Base-by-base conservation (phyloP, 2,888 invertebrate species). In the Emmelina monodactyla region DNA sequence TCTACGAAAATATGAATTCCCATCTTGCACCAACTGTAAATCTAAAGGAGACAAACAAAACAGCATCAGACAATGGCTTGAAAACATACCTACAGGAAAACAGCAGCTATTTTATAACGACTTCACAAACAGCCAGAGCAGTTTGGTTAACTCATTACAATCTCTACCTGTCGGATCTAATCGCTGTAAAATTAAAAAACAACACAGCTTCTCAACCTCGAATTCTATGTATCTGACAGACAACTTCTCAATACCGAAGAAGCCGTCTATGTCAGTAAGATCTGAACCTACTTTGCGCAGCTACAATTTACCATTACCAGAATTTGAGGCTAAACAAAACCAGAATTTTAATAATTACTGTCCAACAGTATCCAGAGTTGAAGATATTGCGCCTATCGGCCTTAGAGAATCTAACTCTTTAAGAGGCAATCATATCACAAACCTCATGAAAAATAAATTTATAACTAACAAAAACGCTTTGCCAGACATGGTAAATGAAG, bases 21-120 rank as follows among this genome's bases (percentile, higher is more conserved):
- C 79, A 14, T 70, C 82, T 1, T 85, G 85, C 53, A 65, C 73
- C 10, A 83, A 72, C 41, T 85, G 85, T 47, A 62, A 65, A 15
- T 73, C 76, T 31, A 82, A 82, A 56, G 88, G 89, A 25, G 88
- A 87, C 50, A 89, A 90, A 55, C 88, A 89, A 51, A 84, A 82
- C 46, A 89, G 86, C 55, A 90, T 90, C 32, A 79, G 87, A 40
- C 85, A 88, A 60, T 90, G 90, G 90, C 60, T 90, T 28, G 89
- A 89, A 64, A 85, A 87, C 46, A 87, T 90, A 32, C 88, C 88
- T 25, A 58, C 59, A 37, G 54, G 51, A 13, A 76, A 78, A 49
- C 66, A 67, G 43, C 49, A 51, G 39, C 37, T 49, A 7, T 44
- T 59, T 2, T 62, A 64, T 40, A 66, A 53, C 32, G 71, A 73